Evolutionary conservation across 1,140 invertebrate species (phyloP), one percentile per base, ranked within the genome.

Genomic region (Hesperophylax magnus): DNA sequence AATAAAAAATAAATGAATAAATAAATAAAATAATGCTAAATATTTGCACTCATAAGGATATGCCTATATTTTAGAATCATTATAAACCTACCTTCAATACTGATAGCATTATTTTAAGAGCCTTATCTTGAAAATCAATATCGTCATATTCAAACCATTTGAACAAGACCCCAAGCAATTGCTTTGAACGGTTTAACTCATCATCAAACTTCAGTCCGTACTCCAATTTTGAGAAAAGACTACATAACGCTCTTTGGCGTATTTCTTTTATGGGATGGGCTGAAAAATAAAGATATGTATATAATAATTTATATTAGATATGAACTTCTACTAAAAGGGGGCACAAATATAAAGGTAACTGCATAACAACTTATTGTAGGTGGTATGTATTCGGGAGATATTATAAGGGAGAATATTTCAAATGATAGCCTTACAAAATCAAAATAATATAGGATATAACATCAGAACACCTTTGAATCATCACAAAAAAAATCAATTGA

Each of bases 71-170:
- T 47, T 47, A 6, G 39, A 8, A 47, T 47, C 11, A 47, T 14
- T 11, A 14, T 6, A 47, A 47, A 71, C 65, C 82, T 86, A 90
- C 89, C 86, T 89, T 87, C 24, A 87, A 77, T 39, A 91, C 63
- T 53, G 67, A 79, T 14, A 86, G 76, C 17, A 90, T 84, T 69
- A 90, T 86, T 77, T 90, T 83, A 31, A 91, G 81, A 77, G 87
- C 88, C 82, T 88, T 86, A 65, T 87, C 86, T 63, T 87, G 85
- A 24, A 86, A 82, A 0, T 85, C 83, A 17, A 81, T 52, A n/a
- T 77, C 84, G 1, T 87, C 85, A 79, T 86, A 88, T 1, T 86
- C 81, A 82, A 91, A 90, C 89, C 89, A 91, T 39, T 87, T 86
- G 27, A 90, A 86, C n/a, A 91, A 79, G 76, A 88, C 87, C 1